Evolutionary conservation across 2,113 vertebrate genomes (phyloP).

Genomic region (Ciconia stormi): DNA sequence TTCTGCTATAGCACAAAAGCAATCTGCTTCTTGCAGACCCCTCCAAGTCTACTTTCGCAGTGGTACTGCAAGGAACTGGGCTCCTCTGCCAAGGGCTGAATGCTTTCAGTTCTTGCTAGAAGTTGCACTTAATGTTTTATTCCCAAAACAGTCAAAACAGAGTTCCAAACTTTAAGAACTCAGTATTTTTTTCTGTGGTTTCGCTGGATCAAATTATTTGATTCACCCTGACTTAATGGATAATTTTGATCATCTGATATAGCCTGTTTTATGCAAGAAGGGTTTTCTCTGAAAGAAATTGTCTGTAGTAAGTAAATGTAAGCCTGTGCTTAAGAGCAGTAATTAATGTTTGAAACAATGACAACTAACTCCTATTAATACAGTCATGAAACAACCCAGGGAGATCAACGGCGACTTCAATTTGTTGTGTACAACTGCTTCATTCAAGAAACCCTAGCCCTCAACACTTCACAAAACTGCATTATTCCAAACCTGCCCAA

Average conservation of each 20-base stretch:
- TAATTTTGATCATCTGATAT: not conserved
- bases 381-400: not conserved
- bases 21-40: not conserved
- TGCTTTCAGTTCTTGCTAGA: not conserved
- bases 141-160: not conserved
- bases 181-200: not conserved
- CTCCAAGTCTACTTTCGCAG: rapidly evolving
- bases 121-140: not conserved
- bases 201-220: not conserved
- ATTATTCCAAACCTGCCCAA: not conserved
- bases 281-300: not conserved
- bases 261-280: not conserved
- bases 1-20: not conserved
- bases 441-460: not conserved
- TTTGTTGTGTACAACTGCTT: not conserved
- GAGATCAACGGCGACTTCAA: rapidly evolving
- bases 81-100: rapidly evolving
- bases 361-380: not conserved
- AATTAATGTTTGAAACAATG: not conserved
- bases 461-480: not conserved
- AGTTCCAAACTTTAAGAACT: not conserved
- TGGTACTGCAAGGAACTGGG: not conserved
- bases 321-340: not conserved
- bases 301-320: not conserved
- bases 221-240: not conserved